Evolutionary conservation across 2,113 vertebrate species (phyloP).

Genomic region (Lophura nycthemera): DNA sequence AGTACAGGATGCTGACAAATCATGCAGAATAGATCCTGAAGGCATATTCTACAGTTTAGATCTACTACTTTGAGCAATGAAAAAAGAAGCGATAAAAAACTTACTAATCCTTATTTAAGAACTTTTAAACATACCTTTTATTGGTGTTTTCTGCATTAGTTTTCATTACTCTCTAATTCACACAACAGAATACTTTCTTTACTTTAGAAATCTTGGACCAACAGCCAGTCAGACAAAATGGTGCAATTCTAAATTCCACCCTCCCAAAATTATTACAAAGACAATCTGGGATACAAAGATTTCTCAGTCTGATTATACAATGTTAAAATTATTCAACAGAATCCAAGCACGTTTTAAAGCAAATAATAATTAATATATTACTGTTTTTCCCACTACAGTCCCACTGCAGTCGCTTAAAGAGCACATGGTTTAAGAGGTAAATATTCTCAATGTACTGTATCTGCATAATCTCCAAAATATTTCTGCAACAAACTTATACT

Average conservation of each 20-base stretch:
- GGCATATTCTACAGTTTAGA: not conserved
- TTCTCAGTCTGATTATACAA: constrained; percentile 44
- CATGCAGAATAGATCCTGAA: not conserved
- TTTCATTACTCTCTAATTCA: constrained; percentile 1
- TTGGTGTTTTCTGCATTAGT: not conserved
- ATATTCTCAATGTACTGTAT: constrained; percentile 5
- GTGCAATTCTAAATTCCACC: not conserved
- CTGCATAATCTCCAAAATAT: constrained; percentile 9
- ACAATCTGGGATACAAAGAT: constrained; percentile 46
- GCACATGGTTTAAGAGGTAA: constrained; percentile 8
- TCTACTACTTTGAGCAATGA: not conserved
- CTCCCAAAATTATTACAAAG: constrained; percentile 12
- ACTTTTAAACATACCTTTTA: not conserved
- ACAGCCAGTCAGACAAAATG: constrained; percentile 33
- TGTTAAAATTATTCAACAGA: constrained; percentile 60
- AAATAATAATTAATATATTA: constrained; percentile 70
- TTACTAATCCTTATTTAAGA: not conserved
- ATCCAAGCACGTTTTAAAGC: constrained; percentile 68
- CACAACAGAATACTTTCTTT: constrained; percentile 12
- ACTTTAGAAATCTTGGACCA: not conserved
- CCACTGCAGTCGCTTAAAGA: not conserved
- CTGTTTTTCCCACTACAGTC: not conserved
- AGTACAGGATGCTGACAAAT: not conserved
- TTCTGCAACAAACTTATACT: constrained; percentile 17
- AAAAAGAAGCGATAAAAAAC: not conserved